phyloP scores from a whole-genome alignment of 1,140 invertebrate species.

The Theocolax elegans region DNA sequence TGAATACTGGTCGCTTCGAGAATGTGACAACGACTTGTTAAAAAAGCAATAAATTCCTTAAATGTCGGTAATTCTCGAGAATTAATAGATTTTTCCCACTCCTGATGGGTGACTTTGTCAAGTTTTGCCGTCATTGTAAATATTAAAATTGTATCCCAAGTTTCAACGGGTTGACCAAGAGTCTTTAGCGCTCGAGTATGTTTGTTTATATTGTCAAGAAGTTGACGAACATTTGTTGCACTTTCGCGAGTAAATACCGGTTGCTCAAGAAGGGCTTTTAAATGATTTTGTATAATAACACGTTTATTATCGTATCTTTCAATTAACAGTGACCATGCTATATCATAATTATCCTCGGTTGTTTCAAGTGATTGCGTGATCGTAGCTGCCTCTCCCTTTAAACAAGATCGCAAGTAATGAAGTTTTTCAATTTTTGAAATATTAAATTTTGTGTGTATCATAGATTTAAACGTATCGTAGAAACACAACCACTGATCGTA shows the following conservation, averaged over 20 bases:
- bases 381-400: slow-evolving; percentile 41
- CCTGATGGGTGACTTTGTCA: slow-evolving; percentile 34
- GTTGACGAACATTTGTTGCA: slow-evolving; percentile 23
- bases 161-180: slow-evolving; percentile 37
- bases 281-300: slow-evolving; percentile 47
- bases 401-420: slow-evolving; percentile 51
- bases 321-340: slow-evolving; percentile 50
- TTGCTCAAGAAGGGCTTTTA: slow-evolving; percentile 47
- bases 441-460: slow-evolving; percentile 4
- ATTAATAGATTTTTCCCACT: slow-evolving; percentile 43
- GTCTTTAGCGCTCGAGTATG: slow-evolving; percentile 41
- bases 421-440: slow-evolving; percentile 45
- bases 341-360: slow-evolving; percentile 45
- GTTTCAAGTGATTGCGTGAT: slow-evolving; percentile 46
- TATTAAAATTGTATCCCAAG: slow-evolving; percentile 44
- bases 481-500: slow-evolving; percentile 27
- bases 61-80: slow-evolving; percentile 44
- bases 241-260: slow-evolving; percentile 39
- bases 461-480: slow-evolving; percentile 25
- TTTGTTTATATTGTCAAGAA: slow-evolving; percentile 43
- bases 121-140: slow-evolving; percentile 42
- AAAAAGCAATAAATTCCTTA: slow-evolving; percentile 29
- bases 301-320: slow-evolving; percentile 50
- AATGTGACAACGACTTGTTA: slow-evolving; percentile 20
- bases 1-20: slow-evolving; percentile 2